These are phyloP conservation scores for Fratercula arctica DNA, from an alignment of 2,797 vertebrate genomes.

Conservation along the genomic window DNA sequence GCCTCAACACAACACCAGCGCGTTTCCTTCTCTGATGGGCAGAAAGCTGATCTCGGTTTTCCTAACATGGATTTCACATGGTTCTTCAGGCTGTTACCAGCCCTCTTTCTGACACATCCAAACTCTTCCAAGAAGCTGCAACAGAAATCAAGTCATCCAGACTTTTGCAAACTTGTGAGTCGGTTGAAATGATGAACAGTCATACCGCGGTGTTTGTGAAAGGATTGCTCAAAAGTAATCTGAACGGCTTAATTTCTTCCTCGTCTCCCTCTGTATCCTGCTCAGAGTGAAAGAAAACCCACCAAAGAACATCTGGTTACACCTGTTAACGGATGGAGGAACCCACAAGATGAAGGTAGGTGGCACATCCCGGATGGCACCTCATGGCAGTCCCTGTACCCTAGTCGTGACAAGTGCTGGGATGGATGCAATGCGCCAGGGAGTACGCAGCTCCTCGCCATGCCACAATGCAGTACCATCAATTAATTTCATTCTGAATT, in stretches of 20 bases:
- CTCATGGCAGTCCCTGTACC: not conserved
- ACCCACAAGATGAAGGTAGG: rapidly evolving
- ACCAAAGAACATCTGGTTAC: no score
- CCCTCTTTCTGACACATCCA: not conserved
- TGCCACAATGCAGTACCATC: rapidly evolving
- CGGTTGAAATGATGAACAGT: not conserved
- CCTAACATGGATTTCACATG: not conserved
- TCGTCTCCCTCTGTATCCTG: rapidly evolving
- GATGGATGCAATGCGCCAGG: rapidly evolving
- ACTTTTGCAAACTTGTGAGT: not conserved
- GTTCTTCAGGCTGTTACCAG: not conserved
- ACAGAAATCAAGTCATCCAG: not conserved
- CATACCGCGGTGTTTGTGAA: rapidly evolving
- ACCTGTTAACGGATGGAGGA: rapidly evolving
- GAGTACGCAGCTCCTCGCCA: rapidly evolving
- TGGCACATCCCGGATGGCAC: not conserved
- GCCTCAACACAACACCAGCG: rapidly evolving
- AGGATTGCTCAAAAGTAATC: not conserved
- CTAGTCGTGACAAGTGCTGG: rapidly evolving
- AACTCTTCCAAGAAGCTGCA: not conserved
- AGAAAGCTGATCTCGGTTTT: not conserved
- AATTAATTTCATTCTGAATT: no score
- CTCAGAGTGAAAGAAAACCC: not conserved
- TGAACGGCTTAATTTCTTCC: rapidly evolving
- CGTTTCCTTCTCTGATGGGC: not conserved